A percentile compares a stretch with the other conserved stretches of the same genome.
phyloP scores from a whole-genome alignment of 2,797 vertebrate species.

The Sebastes wilsoni region DNA sequence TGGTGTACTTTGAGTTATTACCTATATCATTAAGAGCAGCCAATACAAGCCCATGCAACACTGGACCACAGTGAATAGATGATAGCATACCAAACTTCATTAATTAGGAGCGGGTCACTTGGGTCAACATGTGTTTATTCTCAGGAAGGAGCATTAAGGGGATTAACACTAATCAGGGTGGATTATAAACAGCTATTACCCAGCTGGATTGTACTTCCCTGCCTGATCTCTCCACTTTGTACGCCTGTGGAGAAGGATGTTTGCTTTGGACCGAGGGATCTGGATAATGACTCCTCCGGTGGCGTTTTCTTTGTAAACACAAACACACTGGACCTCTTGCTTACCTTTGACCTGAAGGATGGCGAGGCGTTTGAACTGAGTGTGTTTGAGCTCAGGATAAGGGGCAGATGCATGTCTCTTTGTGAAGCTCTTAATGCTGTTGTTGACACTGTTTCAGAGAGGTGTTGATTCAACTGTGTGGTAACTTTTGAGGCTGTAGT shows the following conservation, averaged over 20 bases:
- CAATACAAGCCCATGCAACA: neutral
- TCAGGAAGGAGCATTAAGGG: constrained; percentile 72
- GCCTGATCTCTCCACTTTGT: constrained; percentile 59
- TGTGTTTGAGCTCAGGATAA: neutral
- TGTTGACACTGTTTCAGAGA: neutral
- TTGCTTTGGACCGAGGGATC: constrained; percentile 68
- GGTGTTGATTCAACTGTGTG: neutral
- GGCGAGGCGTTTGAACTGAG: constrained; percentile 21
- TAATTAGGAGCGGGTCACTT: constrained; percentile 69
- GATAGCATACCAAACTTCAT: constrained; percentile 56
- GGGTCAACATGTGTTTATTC: constrained; percentile 76
- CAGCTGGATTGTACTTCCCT: constrained; percentile 59
- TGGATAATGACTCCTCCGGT: constrained; percentile 67
- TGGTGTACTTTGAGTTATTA: constrained; percentile 33
- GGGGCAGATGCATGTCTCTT: neutral
- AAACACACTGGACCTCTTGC: constrained; percentile 68
- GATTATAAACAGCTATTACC: constrained; percentile 72
- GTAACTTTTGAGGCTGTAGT: neutral
- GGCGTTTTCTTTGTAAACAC: constrained; percentile 74
- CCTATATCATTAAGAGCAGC: neutral
- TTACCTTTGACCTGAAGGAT: constrained; percentile 72
- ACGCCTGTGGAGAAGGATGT: constrained; percentile 65
- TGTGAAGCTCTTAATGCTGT: neutral
- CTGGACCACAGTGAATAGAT: neutral
- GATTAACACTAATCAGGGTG: constrained; percentile 78